phyloP scores from a whole-genome alignment of 2,797 vertebrate genomes.

The Cyclopterus lumpus region DNA sequence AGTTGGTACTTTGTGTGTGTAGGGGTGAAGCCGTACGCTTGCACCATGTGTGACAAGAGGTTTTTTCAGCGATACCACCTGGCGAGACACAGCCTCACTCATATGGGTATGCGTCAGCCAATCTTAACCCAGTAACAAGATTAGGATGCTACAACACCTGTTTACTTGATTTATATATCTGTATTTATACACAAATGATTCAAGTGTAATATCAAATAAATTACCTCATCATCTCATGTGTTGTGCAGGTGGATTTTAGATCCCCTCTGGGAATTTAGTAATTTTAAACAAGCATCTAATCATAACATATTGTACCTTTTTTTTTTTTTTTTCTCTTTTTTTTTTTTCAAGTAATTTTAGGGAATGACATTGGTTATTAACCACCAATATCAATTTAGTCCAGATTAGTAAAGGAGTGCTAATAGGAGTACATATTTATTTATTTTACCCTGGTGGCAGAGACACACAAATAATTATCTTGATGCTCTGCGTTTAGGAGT shows the following conservation, averaged over 20 bases:
- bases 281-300: conserved; percentile 43
- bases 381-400: conserved; percentile 75
- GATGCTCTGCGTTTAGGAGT: conserved; percentile 86
- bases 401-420: conserved; percentile 25
- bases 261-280: conserved; percentile 24
- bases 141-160: conserved; percentile 71
- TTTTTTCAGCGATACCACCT: conserved; percentile 87
- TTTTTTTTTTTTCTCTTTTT: conserved; percentile 31
- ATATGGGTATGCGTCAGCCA: conserved; percentile 84
- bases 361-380: conserved; percentile 82
- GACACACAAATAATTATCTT: conserved; percentile 71
- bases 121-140: conserved; percentile 73
- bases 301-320: conserved; percentile 37
- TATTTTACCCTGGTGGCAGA: conserved; percentile 51
- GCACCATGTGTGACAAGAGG: conserved; percentile 88
- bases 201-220: conserved; percentile 44
- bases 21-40: conserved; percentile 87
- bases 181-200: conserved; percentile 52
- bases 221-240: conserved; percentile 66
- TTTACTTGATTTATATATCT: conserved; percentile 60
- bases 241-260: conserved; percentile 65
- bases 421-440: conserved; percentile 9
- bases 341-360: conserved; percentile 45
- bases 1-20: conserved; percentile 83
- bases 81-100: conserved; percentile 87